A percentile compares a stretch with the other conserved stretches of the same genome.
phyloP scores from a whole-genome alignment of 2,888 invertebrate species.

The Limnephilus lunatus region DNA sequence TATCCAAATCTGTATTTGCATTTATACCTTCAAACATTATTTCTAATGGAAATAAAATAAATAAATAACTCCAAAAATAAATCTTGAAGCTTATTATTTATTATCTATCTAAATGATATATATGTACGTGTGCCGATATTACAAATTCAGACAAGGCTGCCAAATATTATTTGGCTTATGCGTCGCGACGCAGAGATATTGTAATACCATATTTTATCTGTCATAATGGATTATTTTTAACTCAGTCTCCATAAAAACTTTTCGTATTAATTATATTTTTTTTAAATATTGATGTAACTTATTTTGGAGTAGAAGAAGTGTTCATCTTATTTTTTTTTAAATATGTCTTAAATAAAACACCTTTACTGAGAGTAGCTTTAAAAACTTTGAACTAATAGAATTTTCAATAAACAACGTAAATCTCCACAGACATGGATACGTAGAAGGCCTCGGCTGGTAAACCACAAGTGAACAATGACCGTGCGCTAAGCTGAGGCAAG shows the following conservation, averaged over 20 bases:
- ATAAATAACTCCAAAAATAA: slow-evolving; percentile 2
- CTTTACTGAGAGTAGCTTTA: neutral
- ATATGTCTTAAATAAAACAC: neutral
- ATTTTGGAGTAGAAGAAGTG: neutral
- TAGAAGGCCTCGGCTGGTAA: neutral
- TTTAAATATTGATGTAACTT: neutral
- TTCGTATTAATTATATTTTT: neutral
- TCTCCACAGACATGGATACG: neutral
- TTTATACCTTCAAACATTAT: neutral
- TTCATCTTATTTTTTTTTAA: neutral
- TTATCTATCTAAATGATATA: neutral
- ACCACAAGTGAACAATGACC: neutral
- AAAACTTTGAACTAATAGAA: neutral
- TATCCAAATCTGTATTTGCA: neutral
- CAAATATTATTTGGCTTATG: neutral
- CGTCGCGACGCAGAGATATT: neutral
- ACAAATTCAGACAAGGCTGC: neutral
- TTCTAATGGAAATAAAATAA: too few relatives aligned
- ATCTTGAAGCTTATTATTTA: neutral
- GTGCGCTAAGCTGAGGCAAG: neutral
- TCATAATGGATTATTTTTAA: neutral
- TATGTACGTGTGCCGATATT: neutral
- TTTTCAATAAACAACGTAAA: neutral
- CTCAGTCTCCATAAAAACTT: neutral
- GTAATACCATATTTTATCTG: neutral